Evolutionary conservation across 2,797 vertebrate genomes (phyloP).

Genomic region (Masticophis lateralis): DNA sequence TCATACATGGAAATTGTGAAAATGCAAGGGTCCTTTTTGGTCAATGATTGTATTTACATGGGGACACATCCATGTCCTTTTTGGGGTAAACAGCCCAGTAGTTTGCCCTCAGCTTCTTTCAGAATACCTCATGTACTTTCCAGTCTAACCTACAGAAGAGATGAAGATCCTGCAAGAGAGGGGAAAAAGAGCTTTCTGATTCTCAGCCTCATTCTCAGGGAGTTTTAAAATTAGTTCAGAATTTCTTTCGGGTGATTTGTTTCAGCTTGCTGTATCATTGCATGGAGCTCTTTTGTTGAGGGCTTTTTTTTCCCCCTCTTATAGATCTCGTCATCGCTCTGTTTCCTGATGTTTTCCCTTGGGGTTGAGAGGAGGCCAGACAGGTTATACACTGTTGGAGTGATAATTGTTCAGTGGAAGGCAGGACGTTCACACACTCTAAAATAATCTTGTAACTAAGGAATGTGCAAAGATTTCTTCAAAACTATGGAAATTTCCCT

Average conservation of each 20-base stretch:
- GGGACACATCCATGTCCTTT: neutral
- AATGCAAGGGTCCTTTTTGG: neutral
- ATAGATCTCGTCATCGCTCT: neutral
- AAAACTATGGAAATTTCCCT: neutral
- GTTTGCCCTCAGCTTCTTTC: neutral
- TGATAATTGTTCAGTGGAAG: neutral
- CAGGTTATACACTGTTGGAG: neutral
- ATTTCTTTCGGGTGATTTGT: neutral
- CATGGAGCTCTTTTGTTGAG: neutral
- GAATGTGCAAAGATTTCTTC: neutral
- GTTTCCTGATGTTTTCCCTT: neutral
- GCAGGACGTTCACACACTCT: neutral
- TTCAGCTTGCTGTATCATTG: neutral
- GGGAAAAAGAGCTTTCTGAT: neutral
- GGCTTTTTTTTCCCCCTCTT: neutral
- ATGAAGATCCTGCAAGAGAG: neutral
- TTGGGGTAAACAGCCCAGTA: neutral
- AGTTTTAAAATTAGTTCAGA: neutral
- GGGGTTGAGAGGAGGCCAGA: neutral
- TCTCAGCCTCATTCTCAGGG: neutral
- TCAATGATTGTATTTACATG: neutral
- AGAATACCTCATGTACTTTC: neutral
- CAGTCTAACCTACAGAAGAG: neutral
- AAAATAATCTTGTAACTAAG: neutral
- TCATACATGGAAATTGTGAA: neutral